These are phyloP conservation scores for Motacilla alba DNA, from an alignment of 2,113 vertebrate genomes.

Conservation along the genomic window DNA sequence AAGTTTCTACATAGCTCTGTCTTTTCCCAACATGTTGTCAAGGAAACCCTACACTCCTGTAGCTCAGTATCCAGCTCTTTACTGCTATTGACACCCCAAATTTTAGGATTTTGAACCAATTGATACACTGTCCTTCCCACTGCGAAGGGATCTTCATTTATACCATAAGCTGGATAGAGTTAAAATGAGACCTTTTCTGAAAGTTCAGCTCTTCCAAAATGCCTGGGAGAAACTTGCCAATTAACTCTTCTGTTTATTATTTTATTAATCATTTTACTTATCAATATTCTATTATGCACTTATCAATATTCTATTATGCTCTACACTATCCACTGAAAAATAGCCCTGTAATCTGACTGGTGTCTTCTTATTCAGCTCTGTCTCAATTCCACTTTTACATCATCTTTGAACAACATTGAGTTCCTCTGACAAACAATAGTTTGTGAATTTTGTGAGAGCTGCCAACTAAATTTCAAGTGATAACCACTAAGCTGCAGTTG, in stretches of 20 bases:
- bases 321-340: neutral
- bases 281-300: neutral
- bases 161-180: neutral
- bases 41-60: constrained; percentile 61
- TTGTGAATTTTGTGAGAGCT: neutral
- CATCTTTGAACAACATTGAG: neutral
- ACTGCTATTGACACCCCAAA: constrained; percentile 48
- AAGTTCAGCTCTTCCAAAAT: neutral
- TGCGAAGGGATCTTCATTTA: neutral
- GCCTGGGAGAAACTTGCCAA: neutral
- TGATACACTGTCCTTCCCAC: neutral
- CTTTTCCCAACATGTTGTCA: constrained; percentile 63
- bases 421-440: neutral
- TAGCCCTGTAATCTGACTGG: neutral
- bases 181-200: neutral
- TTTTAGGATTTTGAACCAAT: constrained; percentile 22
- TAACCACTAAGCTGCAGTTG: neutral
- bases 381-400: neutral
- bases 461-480: neutral
- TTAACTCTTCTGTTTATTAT: neutral
- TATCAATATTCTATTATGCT: neutral
- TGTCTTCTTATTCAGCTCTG: neutral
- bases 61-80: constrained; percentile 20
- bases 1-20: neutral
- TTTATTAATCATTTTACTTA: neutral